Percentiles rank a stretch among this genome's conserved stretches.
These are phyloP conservation scores for Pyrgilauda ruficollis DNA, from an alignment of 2,113 vertebrate species.

Conservation along the genomic window DNA sequence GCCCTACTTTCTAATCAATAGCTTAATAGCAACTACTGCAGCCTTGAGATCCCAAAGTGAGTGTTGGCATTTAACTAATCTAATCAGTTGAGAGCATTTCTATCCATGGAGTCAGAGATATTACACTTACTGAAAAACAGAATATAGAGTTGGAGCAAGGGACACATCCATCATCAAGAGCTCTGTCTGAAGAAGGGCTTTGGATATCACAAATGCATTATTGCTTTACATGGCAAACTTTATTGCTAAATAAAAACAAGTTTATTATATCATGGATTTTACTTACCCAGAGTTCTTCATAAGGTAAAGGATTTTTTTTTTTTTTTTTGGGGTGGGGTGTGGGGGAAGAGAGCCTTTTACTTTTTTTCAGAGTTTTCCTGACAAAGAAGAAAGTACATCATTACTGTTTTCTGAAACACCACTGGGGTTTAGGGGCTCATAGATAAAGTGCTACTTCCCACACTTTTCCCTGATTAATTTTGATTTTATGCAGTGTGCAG, in stretches of 20 bases:
- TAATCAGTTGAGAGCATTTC: slow-evolving; percentile 31
- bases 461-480: not conserved
- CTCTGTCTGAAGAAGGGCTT: not conserved
- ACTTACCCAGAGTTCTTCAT: not conserved
- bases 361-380: not conserved
- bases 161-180: not conserved
- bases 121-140: slow-evolving; percentile 9
- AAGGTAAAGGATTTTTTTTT: not conserved
- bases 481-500: not conserved
- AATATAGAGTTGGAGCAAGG: not conserved
- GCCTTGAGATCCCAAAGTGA: slow-evolving; percentile 23
- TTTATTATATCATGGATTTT: not conserved
- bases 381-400: not conserved
- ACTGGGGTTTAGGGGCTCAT: not conserved
- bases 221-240: not conserved
- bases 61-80: slow-evolving; percentile 44
- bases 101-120: not conserved
- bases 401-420: not conserved
- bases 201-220: not conserved
- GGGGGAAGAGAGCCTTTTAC: not conserved
- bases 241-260: not conserved
- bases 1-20: slow-evolving; percentile 33
- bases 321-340: rapidly evolving
- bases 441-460: not conserved
- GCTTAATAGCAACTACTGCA: slow-evolving; percentile 15